phyloP scores from a whole-genome alignment of 2,888 invertebrate genomes.

The Diarsia brunnea region DNA sequence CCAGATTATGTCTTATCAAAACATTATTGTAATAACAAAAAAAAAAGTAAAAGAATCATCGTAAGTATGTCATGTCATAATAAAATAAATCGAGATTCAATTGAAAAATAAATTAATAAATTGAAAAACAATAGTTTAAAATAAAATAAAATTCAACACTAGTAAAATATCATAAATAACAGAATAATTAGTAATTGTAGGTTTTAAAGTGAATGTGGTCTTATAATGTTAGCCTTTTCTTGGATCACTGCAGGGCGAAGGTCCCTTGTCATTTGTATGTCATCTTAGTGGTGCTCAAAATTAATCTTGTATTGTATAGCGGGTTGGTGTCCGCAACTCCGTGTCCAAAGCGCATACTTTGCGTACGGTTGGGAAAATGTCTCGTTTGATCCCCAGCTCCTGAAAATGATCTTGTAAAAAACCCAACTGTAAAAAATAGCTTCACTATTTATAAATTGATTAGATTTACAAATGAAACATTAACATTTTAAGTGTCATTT shows the following conservation, averaged over 20 bases:
- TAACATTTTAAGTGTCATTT: not conserved
- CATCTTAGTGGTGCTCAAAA: not conserved
- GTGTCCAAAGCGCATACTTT: not conserved
- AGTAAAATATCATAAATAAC: no score
- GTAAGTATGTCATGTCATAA: no score
- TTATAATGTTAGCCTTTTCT: not conserved
- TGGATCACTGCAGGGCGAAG: not conserved
- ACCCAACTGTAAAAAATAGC: not conserved
- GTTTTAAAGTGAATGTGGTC: not conserved
- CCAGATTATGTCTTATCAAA: no score
- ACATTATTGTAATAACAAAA: no score
- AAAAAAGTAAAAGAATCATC: no score
- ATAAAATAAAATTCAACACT: no score
- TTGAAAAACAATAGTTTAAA: no score
- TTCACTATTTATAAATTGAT: not conserved
- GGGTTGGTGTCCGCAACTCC: not conserved
- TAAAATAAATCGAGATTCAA: no score
- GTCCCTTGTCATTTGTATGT: not conserved
- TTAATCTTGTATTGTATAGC: not conserved
- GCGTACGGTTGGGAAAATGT: not conserved
- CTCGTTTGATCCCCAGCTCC: not conserved
- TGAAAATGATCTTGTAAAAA: not conserved
- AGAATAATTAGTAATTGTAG: no score
- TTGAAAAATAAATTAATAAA: no score
- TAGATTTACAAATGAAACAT: not conserved